Conservation (phyloP, 2,113 vertebrate genomes). For the Pluvialis apricaria region DNA sequence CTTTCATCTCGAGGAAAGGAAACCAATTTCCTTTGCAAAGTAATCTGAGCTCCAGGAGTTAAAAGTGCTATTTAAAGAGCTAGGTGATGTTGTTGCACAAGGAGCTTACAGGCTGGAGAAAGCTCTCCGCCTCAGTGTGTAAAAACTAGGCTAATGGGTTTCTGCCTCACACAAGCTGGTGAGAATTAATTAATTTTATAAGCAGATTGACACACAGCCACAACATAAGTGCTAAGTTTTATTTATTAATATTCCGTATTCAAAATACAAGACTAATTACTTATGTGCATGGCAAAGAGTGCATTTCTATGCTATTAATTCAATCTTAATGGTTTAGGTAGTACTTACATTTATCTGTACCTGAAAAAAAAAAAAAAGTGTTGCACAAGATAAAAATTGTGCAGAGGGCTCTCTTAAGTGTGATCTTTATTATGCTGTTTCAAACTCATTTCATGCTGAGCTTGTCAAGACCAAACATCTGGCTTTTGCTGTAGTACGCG, state of each 20-base stretch:
- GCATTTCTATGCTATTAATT: constrained; percentile 3
- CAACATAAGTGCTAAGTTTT: not conserved
- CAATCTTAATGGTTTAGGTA: not conserved
- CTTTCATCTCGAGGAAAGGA: constrained; percentile 8
- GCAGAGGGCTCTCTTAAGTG: not conserved
- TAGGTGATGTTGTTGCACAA: not conserved
- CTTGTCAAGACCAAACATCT: constrained; percentile 18
- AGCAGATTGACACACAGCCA: not conserved
- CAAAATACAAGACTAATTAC: not conserved
- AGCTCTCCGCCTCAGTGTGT: not conserved
- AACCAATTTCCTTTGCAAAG: constrained; percentile 36
- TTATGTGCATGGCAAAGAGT: not conserved
- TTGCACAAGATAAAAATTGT: not conserved
- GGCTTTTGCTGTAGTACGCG: not conserved
- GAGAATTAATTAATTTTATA: constrained; percentile 31
- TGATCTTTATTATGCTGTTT: not conserved
- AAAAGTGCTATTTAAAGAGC: constrained; percentile 4
- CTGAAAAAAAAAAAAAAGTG: not conserved
- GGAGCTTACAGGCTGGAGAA: not conserved
- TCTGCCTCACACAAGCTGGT: not conserved
- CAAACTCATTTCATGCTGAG: not conserved
- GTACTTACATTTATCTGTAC: not conserved
- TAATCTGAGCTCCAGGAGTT: constrained; percentile 12
- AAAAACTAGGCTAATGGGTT: constrained; percentile 38
- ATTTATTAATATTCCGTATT: constrained; percentile 25